These are phyloP conservation scores for Eupithecia inturbata DNA, from an alignment of 2,888 invertebrate species.

Conservation along the genomic window DNA sequence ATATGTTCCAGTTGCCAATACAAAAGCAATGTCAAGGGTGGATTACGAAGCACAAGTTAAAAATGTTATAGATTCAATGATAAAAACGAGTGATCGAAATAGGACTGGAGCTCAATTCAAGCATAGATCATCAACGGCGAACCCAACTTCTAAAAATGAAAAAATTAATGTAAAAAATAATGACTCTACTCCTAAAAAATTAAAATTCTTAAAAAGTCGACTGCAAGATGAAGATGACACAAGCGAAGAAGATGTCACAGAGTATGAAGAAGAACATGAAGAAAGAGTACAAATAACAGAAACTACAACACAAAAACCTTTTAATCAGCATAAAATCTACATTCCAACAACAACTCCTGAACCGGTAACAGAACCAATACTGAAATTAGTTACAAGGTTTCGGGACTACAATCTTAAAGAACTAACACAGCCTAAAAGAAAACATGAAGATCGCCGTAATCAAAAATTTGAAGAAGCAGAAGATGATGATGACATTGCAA, in stretches of 20 bases:
- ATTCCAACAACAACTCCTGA: conserved; percentile 54
- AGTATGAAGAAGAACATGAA: conserved; percentile 54
- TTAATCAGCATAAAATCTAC: conserved; percentile 51
- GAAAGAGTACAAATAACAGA: conserved; percentile 48
- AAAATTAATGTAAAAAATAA: conserved; percentile 42
- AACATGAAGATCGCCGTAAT: conserved; percentile 2
- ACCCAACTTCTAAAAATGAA: conserved; percentile 42
- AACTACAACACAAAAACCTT: conserved; percentile 57
- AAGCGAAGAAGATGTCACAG: conserved; percentile 61
- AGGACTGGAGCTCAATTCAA: conserved; percentile 34
- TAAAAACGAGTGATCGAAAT: conserved; percentile 32
- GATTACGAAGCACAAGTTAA: conserved; percentile 61
- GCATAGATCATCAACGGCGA: conserved; percentile 43
- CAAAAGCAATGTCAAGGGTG: conserved; percentile 62
- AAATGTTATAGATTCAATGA: conserved; percentile 30
- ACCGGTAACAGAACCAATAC: conserved; percentile 54
- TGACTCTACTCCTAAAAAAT: conserved; percentile 48
- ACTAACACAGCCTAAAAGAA: conserved; percentile 28
- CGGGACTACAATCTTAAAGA: conserved; percentile 54
- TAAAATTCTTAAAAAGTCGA: conserved; percentile 19
- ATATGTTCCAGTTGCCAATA: conserved; percentile 69
- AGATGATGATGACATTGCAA: not conserved
- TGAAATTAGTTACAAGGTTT: conserved; percentile 69
- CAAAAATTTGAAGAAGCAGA: conserved; percentile 18
- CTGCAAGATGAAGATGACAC: conserved; percentile 37